phyloP scores from a whole-genome alignment of 2,888 invertebrate genomes.

The Meteorus cinctellus region DNA sequence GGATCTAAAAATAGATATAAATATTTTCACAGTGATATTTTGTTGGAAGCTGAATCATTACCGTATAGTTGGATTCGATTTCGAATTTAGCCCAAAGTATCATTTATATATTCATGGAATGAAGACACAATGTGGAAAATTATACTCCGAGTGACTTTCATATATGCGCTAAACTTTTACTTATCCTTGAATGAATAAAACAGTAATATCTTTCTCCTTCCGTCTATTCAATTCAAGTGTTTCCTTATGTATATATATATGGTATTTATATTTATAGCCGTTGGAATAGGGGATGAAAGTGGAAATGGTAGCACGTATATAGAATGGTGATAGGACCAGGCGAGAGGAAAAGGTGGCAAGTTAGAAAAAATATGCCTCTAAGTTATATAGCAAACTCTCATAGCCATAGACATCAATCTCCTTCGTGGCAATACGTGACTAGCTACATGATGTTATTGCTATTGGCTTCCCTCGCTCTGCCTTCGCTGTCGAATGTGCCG shows the following conservation, averaged over 20 bases:
- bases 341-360: background rate
- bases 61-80: no score
- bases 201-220: no score
- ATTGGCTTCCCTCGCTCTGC: background rate
- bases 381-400: conserved; percentile 10
- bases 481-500: background rate
- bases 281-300: background rate
- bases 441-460: conserved; percentile 33
- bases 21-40: background rate
- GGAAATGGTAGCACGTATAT: background rate
- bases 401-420: conserved; percentile 27
- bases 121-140: no score
- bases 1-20: background rate
- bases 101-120: no score
- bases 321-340: background rate
- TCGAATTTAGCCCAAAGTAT: no score
- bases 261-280: background rate
- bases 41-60: no score
- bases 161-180: no score
- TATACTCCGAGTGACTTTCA: no score
- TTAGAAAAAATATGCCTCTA: conserved; percentile 3
- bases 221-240: background rate
- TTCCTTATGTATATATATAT: background rate
- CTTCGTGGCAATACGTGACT: conserved; percentile 25
- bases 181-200: no score